A percentile compares a stretch with the other conserved stretches of the same genome.
phyloP scores from a whole-genome alignment of 2,113 vertebrate genomes.

The Calyptommatus sinebrachiatus region DNA sequence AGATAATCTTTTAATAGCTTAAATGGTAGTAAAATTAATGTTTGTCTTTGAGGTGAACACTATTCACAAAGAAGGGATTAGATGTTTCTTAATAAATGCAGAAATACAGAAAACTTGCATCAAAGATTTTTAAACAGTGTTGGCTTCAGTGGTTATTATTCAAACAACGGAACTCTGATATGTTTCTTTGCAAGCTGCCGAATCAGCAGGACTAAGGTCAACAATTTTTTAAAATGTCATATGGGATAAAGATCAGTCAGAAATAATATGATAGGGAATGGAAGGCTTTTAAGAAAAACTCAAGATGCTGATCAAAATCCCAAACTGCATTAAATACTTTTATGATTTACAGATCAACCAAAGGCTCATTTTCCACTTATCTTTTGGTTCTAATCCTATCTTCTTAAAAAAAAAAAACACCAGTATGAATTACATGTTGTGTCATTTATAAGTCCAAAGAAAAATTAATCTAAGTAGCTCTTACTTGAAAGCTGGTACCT shows the following conservation, averaged over 20 bases:
- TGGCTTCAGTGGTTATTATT: neutral
- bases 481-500: neutral
- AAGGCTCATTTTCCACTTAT: neutral
- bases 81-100: neutral
- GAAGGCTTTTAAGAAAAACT: neutral
- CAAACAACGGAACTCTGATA: neutral
- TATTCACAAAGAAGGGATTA: neutral
- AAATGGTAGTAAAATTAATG: neutral
- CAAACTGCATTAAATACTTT: neutral
- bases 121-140: neutral
- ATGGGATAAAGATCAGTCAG: neutral
- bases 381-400: neutral
- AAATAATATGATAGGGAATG: neutral
- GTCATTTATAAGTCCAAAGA: neutral
- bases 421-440: neutral
- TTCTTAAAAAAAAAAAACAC: too few species aligned
- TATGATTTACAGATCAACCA: neutral
- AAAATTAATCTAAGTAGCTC: neutral
- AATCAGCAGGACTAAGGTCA: neutral
- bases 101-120: neutral
- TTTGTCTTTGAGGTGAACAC: neutral
- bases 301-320: neutral
- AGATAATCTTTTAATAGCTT: neutral
- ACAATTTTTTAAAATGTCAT: neutral
- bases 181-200: neutral